A percentile compares a stretch with the other conserved stretches of the same genome.
Conservation (phyloP, 2,888 invertebrate species). For the Steinernema carpocapsae region DNA sequence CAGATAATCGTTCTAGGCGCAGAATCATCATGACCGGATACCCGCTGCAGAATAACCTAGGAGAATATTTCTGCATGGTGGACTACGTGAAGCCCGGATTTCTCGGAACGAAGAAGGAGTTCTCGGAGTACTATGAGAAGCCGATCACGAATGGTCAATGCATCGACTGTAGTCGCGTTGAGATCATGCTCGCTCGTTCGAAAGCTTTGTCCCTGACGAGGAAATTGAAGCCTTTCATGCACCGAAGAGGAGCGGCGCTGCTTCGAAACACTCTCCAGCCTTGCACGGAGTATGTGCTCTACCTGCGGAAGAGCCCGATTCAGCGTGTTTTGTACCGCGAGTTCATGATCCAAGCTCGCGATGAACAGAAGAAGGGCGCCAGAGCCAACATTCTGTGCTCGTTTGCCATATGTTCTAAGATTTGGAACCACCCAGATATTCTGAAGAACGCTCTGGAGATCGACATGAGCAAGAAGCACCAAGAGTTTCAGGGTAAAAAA, state of each 20-base stretch:
- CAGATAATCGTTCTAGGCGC: conserved; percentile 73
- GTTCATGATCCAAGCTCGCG: conserved; percentile 80
- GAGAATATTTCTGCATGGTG: conserved; percentile 74
- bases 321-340: conserved; percentile 89
- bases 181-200: conserved; percentile 90
- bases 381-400: conserved; percentile 86
- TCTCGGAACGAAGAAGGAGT: conserved; percentile 92
- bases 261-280: conserved; percentile 88
- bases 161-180: conserved; percentile 91
- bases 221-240: conserved; percentile 91
- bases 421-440: conserved; percentile 73
- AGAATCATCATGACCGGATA: conserved; percentile 95
- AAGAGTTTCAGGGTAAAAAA: conserved; percentile 23
- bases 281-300: conserved; percentile 90
- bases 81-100: conserved; percentile 98
- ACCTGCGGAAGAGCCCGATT: conserved; percentile 86
- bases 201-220: conserved; percentile 94
- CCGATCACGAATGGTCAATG: conserved; percentile 98
- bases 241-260: conserved; percentile 77
- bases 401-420: conserved; percentile 84
- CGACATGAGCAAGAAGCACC: background rate
- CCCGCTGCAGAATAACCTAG: conserved; percentile 93
- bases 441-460: conserved; percentile 63
- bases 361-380: conserved; percentile 45
- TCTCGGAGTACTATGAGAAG: conserved; percentile 98